phyloP scores from a whole-genome alignment of 2,113 vertebrate genomes.

The Symphodus melops region DNA sequence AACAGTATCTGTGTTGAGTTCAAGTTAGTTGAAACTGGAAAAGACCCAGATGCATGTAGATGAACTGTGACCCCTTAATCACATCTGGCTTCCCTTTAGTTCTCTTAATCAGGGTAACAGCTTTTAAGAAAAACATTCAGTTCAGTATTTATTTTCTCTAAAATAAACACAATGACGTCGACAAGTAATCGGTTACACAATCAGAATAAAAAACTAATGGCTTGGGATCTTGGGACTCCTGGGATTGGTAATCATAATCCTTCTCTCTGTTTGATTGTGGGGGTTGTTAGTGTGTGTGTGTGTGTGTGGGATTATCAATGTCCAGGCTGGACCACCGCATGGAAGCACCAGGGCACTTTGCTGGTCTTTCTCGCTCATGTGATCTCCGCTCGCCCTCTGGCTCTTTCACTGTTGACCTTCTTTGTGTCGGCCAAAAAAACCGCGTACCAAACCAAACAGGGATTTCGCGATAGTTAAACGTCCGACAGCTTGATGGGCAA shows the following conservation, averaged over 20 bases:
- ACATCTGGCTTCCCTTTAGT: not conserved
- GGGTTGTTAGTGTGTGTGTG: not conserved
- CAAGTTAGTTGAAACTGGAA: not conserved
- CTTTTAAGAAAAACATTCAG: no score
- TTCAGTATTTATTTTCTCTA: no score
- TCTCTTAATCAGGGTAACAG: not conserved
- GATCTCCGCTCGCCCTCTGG: constrained; percentile 13
- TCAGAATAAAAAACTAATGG: constrained; percentile 53
- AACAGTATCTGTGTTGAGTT: not conserved
- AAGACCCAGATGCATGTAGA: not conserved
- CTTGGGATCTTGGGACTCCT: constrained; percentile 39
- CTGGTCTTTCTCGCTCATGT: constrained; percentile 4
- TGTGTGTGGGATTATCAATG: constrained; percentile 44
- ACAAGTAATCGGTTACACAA: no score
- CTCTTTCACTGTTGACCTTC: constrained; percentile 34
- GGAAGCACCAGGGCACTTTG: constrained; percentile 17
- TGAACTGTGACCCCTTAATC: not conserved
- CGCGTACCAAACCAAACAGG: not conserved
- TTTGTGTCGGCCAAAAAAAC: constrained; percentile 16
- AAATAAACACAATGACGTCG: no score
- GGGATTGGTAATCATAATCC: constrained; percentile 65
- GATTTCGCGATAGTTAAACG: not conserved
- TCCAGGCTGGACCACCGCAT: constrained; percentile 47
- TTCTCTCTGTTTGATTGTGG: constrained; percentile 35
- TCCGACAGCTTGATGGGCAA: constrained; percentile 1